phyloP scores from a whole-genome alignment of 2,113 vertebrate species.

The Natator depressus region DNA sequence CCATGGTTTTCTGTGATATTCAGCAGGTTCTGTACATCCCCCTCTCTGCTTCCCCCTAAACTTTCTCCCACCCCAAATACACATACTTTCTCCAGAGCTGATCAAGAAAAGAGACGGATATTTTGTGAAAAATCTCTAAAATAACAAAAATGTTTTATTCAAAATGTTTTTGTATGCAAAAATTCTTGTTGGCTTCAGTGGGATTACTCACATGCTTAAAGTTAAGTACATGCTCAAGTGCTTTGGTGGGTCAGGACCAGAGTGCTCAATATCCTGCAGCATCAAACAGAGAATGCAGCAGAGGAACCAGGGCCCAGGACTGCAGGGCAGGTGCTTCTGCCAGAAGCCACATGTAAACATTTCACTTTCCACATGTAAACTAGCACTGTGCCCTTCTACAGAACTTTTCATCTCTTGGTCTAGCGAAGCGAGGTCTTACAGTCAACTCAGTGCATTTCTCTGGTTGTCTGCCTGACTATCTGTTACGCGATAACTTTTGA shows the following conservation, averaged over 20 bases:
- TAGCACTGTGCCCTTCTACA: neutral
- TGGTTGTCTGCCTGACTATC: neutral
- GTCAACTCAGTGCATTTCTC: neutral
- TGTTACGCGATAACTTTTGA: neutral
- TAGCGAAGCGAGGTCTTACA: neutral
- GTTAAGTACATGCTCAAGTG: neutral
- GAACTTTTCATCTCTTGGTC: neutral
- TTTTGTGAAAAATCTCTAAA: neutral
- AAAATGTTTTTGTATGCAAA: neutral
- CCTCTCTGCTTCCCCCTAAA: neutral
- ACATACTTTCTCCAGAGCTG: neutral
- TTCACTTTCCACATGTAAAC: neutral
- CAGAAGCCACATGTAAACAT: neutral
- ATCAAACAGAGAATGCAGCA: neutral
- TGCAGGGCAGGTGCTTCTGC: neutral
- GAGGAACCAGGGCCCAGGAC: neutral
- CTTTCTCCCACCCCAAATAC: neutral
- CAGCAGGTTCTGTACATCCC: neutral
- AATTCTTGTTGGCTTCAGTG: neutral
- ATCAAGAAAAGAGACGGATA: neutral
- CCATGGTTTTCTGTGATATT: neutral
- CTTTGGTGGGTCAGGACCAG: neutral
- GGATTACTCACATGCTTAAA: neutral
- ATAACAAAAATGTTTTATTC: neutral
- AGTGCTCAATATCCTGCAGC: neutral